Evolutionary conservation across 2,113 vertebrate species (phyloP).

Genomic region (Pseudopodoces humilis): DNA sequence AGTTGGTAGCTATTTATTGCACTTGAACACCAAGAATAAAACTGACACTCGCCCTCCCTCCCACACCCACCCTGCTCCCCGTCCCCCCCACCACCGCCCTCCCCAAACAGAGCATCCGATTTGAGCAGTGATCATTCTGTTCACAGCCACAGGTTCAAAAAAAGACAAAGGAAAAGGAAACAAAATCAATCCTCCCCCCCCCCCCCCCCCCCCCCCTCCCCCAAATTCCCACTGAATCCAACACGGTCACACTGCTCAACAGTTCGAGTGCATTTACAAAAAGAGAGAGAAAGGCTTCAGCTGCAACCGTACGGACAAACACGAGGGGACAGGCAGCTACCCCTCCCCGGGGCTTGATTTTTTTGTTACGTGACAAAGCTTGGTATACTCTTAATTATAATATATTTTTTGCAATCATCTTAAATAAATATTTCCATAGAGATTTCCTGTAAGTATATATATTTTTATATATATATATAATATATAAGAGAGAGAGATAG

Average conservation of each 20-base stretch:
- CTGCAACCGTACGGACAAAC: conserved; percentile 50
- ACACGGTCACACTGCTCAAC: conserved; percentile 69
- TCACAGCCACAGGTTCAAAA: conserved; percentile 72
- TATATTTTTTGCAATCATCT: conserved; percentile 62
- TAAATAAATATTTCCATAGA: conserved; percentile 71
- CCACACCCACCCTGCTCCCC: conserved; percentile 15
- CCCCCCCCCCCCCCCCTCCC: too few species aligned
- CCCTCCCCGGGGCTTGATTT: conserved; percentile 18
- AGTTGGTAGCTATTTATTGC: conserved; percentile 84
- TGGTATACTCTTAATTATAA: background rate
- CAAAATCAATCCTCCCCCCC: background rate
- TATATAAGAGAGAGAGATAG: conserved; percentile 36
- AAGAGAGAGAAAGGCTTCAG: conserved; percentile 61
- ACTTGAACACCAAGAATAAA: conserved; percentile 86
- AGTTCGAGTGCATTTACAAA: conserved; percentile 58
- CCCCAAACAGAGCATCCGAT: conserved; percentile 63
- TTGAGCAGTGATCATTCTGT: conserved; percentile 77
- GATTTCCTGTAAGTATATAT: conserved; percentile 59
- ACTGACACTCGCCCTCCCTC: conserved; percentile 67
- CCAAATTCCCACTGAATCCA: conserved; percentile 32
- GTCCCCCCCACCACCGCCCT: conserved; percentile 14
- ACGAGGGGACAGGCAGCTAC: conserved; percentile 30
- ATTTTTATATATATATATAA: conserved; percentile 31
- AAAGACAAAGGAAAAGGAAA: conserved; percentile 22
- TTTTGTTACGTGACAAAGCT: conserved; percentile 38